Evolutionary conservation across 1,140 invertebrate species (phyloP).

Genomic region (Philotrypesis tridentata): DNA sequence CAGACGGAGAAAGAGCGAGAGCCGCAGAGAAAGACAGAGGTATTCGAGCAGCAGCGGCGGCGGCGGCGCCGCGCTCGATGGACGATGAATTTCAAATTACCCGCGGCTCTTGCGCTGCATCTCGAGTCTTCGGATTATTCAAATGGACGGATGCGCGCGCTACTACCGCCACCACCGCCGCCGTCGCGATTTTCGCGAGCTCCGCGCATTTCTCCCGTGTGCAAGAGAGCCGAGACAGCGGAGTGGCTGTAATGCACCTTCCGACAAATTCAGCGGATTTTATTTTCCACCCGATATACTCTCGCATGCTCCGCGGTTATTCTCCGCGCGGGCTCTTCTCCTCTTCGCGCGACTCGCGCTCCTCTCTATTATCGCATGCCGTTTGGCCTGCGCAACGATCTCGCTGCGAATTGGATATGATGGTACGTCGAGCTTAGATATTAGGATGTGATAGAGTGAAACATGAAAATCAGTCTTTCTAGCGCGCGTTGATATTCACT

Average conservation of each 20-base stretch:
- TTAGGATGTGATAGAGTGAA: neutral
- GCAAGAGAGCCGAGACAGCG: too few species aligned
- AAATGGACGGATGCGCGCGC: conserved; percentile 17
- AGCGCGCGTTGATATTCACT: conserved; percentile 17
- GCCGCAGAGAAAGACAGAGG: neutral
- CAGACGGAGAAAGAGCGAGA: neutral
- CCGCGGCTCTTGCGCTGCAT: conserved; percentile 6
- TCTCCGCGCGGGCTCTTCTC: too few species aligned
- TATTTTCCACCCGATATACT: conserved; percentile 3
- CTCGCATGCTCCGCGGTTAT: neutral
- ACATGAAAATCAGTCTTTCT: neutral
- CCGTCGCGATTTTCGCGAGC: neutral
- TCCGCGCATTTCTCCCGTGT: neutral
- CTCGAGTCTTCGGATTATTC: conserved; percentile 17
- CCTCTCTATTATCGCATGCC: too few species aligned
- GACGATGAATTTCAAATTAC: conserved; percentile 43
- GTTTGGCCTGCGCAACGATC: too few species aligned
- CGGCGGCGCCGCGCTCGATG: too few species aligned
- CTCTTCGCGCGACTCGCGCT: too few species aligned
- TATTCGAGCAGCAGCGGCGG: neutral
- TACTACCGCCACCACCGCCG: too few species aligned
- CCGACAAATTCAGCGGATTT: conserved; percentile 2
- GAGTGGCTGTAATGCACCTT: neutral
- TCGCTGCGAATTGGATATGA: neutral
- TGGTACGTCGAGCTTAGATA: too few species aligned